These are phyloP conservation scores for Fringilla coelebs DNA, from an alignment of 2,797 vertebrate genomes.

Conservation along the genomic window DNA sequence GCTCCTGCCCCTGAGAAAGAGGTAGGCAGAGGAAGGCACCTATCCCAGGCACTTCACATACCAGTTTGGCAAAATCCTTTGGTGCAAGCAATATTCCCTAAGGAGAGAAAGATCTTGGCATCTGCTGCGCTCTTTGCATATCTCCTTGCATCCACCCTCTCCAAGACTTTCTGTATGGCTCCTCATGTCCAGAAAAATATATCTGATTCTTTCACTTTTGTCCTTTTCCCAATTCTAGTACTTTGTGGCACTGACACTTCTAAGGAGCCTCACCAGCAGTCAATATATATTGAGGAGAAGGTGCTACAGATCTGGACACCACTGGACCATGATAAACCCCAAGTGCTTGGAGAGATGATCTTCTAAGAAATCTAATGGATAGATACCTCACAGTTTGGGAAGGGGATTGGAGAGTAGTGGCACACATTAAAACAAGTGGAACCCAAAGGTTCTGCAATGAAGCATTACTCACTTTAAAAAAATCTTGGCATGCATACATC, in stretches of 20 bases:
- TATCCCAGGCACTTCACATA: background rate
- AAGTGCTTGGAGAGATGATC: background rate
- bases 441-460: background rate
- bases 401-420: background rate
- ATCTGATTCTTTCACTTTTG: background rate
- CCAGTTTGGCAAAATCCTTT: background rate
- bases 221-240: background rate
- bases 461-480: background rate
- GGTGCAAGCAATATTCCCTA: background rate
- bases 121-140: background rate
- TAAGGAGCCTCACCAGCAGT: background rate
- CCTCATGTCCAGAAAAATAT: background rate
- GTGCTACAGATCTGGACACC: background rate
- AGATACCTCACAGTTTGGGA: background rate
- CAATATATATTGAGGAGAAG: fast-evolving
- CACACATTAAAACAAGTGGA: background rate
- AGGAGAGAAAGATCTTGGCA: background rate
- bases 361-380: background rate
- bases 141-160: background rate
- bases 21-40: background rate
- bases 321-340: background rate
- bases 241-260: background rate
- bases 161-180: background rate
- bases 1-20: fast-evolving
- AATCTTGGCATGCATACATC: fast-evolving